Base-by-base conservation (phyloP, 2,888 invertebrate species). In the Orchesella flavescens region DNA sequence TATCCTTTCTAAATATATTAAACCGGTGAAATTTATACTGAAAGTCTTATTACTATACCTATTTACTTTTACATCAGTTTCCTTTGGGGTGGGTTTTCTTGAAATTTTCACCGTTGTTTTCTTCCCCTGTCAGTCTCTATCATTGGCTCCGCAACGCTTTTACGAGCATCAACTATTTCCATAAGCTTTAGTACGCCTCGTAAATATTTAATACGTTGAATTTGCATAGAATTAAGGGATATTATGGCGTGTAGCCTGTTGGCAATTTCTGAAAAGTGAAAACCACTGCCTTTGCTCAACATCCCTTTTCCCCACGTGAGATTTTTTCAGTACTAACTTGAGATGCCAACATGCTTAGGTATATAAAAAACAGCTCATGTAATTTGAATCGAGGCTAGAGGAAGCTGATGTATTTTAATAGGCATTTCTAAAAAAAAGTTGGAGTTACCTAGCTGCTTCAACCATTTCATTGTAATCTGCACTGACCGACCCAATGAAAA, bases 141-240 rank as follows among this genome's bases (percentile, higher is more conserved):
- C 15, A 15, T 15, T 2, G 5, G 10, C 12, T 7, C 49, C 49
- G 12, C 15, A 7, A 49, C 49, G 12, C 49, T n/a, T 49, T 49
- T 49, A n/a, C 49, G 49, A n/a, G 12, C n/a, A n/a, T n/a, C 12
- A 49, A 49, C 12, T 15, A 49, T 57, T 57, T 17, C n/a, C n/a
- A 53, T 57, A 57, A n/a, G 21, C 57, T 57, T 57, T 4, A 57
- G n/a, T 17, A n/a, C 57, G 1, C 17, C 57, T 57, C 57, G 57
- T 57, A 57, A 57, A 57, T 57, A 57, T 19, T 57, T 57, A 57
- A 57, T 57, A 17, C 57, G 21, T 17, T 13, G 57, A 57, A 57
- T 57, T 57, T 57, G 57, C 57, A 57, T 57, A 57, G n/a, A 57
- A 57, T 57, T 57, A 57, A 57, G n/a, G 57, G 57, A 17, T 57